phyloP scores from a whole-genome alignment of 2,113 vertebrate species.

The Haemorhous mexicanus region DNA sequence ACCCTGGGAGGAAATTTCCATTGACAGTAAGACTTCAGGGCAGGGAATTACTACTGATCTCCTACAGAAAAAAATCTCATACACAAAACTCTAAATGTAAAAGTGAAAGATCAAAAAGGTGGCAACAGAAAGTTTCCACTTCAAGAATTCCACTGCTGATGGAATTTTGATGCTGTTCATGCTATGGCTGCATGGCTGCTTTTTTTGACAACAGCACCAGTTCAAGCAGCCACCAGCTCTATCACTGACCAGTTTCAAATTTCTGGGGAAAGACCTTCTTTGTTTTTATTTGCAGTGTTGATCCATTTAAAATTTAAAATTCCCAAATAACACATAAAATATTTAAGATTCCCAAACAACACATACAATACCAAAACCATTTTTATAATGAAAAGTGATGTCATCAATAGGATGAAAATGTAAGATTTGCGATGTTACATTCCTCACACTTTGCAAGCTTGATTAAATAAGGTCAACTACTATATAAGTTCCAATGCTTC shows the following conservation, averaged over 20 bases:
- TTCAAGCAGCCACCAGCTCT: not conserved
- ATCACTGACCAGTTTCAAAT: not conserved
- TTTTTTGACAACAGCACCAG: not conserved
- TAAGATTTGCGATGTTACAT: not conserved
- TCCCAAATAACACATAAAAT: not conserved
- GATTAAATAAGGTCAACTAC: not conserved
- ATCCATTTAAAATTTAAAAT: not conserved
- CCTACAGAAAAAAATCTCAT: not conserved
- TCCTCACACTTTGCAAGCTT: not conserved
- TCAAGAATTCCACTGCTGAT: not conserved
- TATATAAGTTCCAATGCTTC: not conserved
- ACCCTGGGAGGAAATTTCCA: not conserved
- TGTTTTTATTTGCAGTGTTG: not conserved
- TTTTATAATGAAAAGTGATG: not conserved
- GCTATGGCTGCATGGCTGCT: not conserved
- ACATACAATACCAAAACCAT: not conserved
- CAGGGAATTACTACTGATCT: not conserved
- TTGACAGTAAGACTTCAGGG: not conserved
- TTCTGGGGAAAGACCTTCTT: not conserved
- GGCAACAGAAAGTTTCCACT: not conserved
- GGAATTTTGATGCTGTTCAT: not conserved
- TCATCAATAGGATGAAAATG: not conserved
- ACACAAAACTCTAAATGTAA: not conserved
- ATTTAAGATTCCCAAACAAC: not conserved
- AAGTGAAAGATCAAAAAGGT: not conserved